Evolutionary conservation across 2,888 invertebrate species (phyloP), one percentile per base, ranked within the genome.

Genomic region (Noctua comes): DNA sequence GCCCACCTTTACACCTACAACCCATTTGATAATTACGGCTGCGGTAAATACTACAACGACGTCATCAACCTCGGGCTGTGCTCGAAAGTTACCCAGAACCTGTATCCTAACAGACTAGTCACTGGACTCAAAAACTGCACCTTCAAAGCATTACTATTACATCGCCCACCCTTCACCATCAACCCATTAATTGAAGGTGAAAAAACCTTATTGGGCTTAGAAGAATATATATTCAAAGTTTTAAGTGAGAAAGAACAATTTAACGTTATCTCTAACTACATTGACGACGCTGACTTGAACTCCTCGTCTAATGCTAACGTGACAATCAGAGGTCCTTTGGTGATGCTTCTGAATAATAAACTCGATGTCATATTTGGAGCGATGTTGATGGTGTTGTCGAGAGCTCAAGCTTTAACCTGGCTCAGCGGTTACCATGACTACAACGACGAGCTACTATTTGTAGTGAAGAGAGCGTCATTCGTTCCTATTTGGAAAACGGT

Each of bases 1-100:
- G 86, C 88, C 13, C 83, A 93, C 4, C 65, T 95, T 24, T 95
- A 92, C 78, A 91, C 93, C 1, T 95, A 94, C 81, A 93, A 95
- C 82, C 93, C 95, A 0, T 95, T 91, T 66, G 92, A 93, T 75
- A 93, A 95, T 68, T 93, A 90, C 71, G 91, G 91, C 0, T 95
- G 95, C 72, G 95, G 95, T 24, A 92, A 90, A 75, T 90, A 91
- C 64, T 95, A 92, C 76, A 85, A 88, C 6, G 82, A 88, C 51
- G 81, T 95, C 21, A 91, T 92, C 36, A 79, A 87, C 51, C 86
- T 89, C 6, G 95, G 95, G 13, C 84, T 89, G 74, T 95, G 95
- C 80, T 82, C 79, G 21, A 70, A 85, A 24, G 16, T 81, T 21
- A 75, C 83, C 0, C 51, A 77, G 1, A 69, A 90, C 68, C 79